A percentile compares a stretch with the other conserved stretches of the same genome.
Evolutionary conservation across 2,888 invertebrate species (phyloP).

Genomic region (Andrena fulva): DNA sequence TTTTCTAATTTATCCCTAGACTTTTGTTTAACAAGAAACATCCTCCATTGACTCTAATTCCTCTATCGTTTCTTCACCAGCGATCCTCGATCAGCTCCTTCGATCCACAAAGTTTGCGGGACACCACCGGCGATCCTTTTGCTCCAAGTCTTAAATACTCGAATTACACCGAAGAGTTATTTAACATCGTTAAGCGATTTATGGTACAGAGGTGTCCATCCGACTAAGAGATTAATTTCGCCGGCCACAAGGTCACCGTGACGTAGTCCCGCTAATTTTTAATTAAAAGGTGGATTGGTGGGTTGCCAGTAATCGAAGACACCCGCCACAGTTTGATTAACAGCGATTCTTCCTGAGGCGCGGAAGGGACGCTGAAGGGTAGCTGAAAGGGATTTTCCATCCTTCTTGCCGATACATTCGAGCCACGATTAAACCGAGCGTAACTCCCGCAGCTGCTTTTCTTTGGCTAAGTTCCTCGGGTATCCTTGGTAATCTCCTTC

Average conservation of each 20-base stretch:
- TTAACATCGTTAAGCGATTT: slow-evolving; percentile 27
- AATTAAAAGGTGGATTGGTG: slow-evolving; percentile 2
- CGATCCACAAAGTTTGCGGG: not conserved
- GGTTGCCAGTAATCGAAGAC: not conserved
- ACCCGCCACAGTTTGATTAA: slow-evolving; percentile 12
- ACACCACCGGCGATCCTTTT: not conserved
- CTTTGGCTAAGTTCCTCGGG: slow-evolving; percentile 17
- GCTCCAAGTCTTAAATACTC: slow-evolving; percentile 15
- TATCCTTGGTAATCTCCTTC: slow-evolving; percentile 15
- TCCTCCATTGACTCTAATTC: not conserved
- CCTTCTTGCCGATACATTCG: slow-evolving; percentile 23
- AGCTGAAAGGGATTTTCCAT: slow-evolving; percentile 16
- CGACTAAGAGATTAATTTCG: slow-evolving; percentile 11
- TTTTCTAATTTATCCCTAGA: slow-evolving; percentile 1
- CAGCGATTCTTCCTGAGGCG: not conserved
- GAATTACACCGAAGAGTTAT: slow-evolving; percentile 11
- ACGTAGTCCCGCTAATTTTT: slow-evolving; percentile 19
- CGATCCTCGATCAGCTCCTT: not conserved
- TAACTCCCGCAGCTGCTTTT: slow-evolving; percentile 4
- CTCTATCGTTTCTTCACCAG: not conserved
- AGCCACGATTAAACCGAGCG: slow-evolving; percentile 12
- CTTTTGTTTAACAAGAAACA: not conserved
- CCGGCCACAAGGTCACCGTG: not conserved
- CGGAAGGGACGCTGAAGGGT: not conserved
- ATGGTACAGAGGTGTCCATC: slow-evolving; percentile 25